Base-by-base conservation (phyloP, 92 coral and sea anemone genomes). In the Actinernus sp. region DNA sequence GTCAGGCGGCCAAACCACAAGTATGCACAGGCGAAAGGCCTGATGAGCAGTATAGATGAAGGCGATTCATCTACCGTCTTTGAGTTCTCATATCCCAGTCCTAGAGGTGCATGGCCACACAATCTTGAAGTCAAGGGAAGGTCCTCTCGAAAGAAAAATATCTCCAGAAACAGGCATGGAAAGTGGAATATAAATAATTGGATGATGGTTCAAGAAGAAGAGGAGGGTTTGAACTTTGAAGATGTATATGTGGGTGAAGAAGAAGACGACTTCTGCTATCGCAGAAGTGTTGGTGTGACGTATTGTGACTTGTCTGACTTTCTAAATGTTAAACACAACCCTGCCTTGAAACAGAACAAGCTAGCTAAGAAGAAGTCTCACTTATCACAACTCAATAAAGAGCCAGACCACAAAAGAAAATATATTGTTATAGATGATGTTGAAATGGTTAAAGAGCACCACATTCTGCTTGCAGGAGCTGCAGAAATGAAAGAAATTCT, bases 61-160 rank as follows among this genome's bases (percentile, higher is more conserved):
- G 44, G 51, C 22, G 73, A 71, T 25, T 34, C 41, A 34, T 6
- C 6, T 14, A 52, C 65, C 19, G 78, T 67, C 18, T 83, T 69
- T 55, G 94, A 88, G 55, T 66, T 88, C 2, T 46, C 63, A 26
- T 88, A 76, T 49, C 94, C 94, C 0, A 18, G 34, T 58, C 44
- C 58, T 31, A 63, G 41, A 45, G 66, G 87, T 25, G 26, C 65
- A 16, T 65, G 41, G 41, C 41, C 41, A 6, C 41, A 6, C 41
- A 34, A 34, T 14, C 41, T 6, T 6, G 8, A 34, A 34, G 8
- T 14, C 41, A 34, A 34, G 8, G 14, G 14, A 14, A 34, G 14
- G 41, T 34, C n/a, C n/a, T n/a, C 41, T 34, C 41, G 41, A 34
- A 6, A 34, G 41, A 34, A 34, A 14, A 6, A 6, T 6, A 14